Evolutionary conservation across 2,113 vertebrate genomes (phyloP), one percentile per base, ranked within the genome.

Genomic region (Xyrauchen texanus): DNA sequence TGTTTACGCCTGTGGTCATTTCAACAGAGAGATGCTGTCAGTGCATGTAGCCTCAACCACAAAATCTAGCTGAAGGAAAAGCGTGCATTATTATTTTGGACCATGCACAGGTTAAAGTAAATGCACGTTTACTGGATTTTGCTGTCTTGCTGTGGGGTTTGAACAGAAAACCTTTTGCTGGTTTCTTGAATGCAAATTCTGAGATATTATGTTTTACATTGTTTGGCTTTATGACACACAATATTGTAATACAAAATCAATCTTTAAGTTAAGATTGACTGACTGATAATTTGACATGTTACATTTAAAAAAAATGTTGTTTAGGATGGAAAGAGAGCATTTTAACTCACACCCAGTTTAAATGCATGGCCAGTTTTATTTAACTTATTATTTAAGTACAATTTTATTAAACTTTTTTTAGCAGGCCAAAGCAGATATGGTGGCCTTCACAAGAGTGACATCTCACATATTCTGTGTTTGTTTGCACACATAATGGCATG

Each of bases 1-100:
- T 81, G 82, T 81, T 83, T 83, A 80, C 78, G 78, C 62, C 78
- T 71, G 67, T 80, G 66, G 74, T 81, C 66, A 69, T 81, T 76
- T 76, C 74, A 69, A 45, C 74, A 65, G 58, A 65, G 58, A 51
- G 46, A 58, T 64, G 57, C 72, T 75, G 69, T 71, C 62, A 80
- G 62, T 64, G 42, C 60, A 7, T 46, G 46, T 58, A 63, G 47
- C 15, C 44, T 13, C 34, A 52, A 66, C 47, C 74, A 65, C 62
- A 76, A 63, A n/a, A 64, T 34, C 16, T 52, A 15, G 6, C 6
- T 8, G 47, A 7, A 49, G 8, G 4, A 49, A 49, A 11, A 55
- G 16, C 8, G 5, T 13, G 46, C 58, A 8, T 6, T 51, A 7
- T 49, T 12, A 49, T 62, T 74, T 13, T 51, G 15, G 52, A 11